These are phyloP conservation scores for Vesta saturnalis DNA, from an alignment of 2,888 invertebrate genomes.

Conservation along the genomic window DNA sequence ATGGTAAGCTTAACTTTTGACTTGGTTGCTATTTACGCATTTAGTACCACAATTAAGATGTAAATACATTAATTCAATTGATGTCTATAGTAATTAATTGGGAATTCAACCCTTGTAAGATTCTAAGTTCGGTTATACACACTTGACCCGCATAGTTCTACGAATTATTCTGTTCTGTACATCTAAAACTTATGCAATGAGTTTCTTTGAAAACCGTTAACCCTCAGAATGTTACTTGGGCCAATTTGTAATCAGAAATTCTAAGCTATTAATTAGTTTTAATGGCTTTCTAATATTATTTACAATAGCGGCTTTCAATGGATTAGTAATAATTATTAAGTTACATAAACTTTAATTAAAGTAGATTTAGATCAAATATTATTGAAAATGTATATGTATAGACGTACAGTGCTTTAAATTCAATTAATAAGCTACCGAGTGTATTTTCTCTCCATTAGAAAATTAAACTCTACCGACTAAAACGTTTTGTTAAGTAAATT, in stretches of 20 bases:
- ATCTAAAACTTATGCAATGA: slow-evolving; percentile 32
- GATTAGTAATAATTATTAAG: slow-evolving; percentile 27
- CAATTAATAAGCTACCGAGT: slow-evolving; percentile 10
- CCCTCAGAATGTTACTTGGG: slow-evolving; percentile 22
- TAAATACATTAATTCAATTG: slow-evolving; percentile 38
- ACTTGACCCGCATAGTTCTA: slow-evolving; percentile 39
- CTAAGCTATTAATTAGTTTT: slow-evolving; percentile 38
- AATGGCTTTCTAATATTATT: slow-evolving; percentile 37
- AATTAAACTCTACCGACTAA: slow-evolving; percentile 10
- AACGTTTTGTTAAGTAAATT: slow-evolving; percentile 13
- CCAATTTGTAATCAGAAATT: slow-evolving; percentile 27
- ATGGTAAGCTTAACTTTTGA: slow-evolving; percentile 10
- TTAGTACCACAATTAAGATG: slow-evolving; percentile 30
- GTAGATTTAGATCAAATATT: slow-evolving; percentile 6
- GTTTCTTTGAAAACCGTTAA: slow-evolving; percentile 35
- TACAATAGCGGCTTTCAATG: slow-evolving; percentile 22
- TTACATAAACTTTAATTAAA: slow-evolving; percentile 18
- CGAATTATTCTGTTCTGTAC: slow-evolving; percentile 24
- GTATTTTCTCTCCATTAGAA: too few relatives aligned
- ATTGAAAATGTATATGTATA: neutral
- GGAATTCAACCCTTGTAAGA: slow-evolving; percentile 38
- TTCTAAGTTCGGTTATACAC: slow-evolving; percentile 35
- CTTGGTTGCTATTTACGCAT: slow-evolving; percentile 24
- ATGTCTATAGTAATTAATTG: slow-evolving; percentile 35
- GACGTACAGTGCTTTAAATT: neutral